Evolutionary conservation across 1,140 invertebrate genomes (phyloP), one percentile per base, ranked within the genome.

Genomic region (Camponotus pennsylvanicus): DNA sequence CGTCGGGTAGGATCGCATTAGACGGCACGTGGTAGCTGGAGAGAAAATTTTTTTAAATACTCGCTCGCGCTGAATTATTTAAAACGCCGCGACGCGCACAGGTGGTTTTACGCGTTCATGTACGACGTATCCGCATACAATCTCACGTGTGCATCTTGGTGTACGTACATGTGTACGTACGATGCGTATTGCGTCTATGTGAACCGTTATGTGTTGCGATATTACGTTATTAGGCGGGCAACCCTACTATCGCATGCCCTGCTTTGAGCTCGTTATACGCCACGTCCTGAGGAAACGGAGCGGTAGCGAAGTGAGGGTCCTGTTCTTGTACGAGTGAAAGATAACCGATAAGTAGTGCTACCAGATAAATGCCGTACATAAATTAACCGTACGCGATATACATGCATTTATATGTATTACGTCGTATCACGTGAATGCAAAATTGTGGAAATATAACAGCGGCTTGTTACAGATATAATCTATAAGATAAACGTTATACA

Each of bases 151-250:
- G 27, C 52, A 42, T 42, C 75, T 34, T 52, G 79, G 84, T 64
- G 86, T 88, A 13, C 85, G 76, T 73, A 88, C 63, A 21, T 64
- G 5, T 6, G 32, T 27, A 40, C 63, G 37, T 45, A 70, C 42
- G 85, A 91, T 85, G 86, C 87, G 70, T 93, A 91, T 92, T 91
- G 88, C 92, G 93, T 93, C 89, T 91, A 93, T 45, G 45, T 91
- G 91, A 85, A 21, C 76, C 86, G 55, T 86, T 87, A 85, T 84
- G 71, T 76, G 63, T 45, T 55, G 59, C 88, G 88, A 89, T 87
- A 90, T 89, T 90, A 89, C 88, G 73, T 89, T 85, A 89, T 89
- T 89, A 89, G 85, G 63, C 61, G 75, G 84, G 84, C 88, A 87
- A 87, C 84, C 49, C 73, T 67, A 42, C 84, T 82, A 86, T 89